Evolutionary conservation across 2,113 vertebrate genomes (phyloP).

Genomic region (Aleadryas rufinucha): DNA sequence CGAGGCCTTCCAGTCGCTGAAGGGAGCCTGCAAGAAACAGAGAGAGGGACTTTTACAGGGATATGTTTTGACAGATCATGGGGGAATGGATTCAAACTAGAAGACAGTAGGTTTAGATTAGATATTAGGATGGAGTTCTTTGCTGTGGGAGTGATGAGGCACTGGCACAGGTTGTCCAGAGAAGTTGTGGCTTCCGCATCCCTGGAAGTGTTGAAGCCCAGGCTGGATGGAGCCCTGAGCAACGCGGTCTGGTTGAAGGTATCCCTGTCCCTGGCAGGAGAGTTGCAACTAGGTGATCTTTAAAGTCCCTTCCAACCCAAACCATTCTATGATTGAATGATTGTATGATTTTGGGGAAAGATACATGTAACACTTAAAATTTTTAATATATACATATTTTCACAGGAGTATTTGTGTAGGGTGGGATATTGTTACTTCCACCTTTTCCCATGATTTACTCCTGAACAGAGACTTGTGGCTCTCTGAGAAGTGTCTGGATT

Average conservation of each 20-base stretch:
- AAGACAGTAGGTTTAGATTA: not conserved
- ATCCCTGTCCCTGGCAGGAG: not conserved
- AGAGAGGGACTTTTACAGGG: not conserved
- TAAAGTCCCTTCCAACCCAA: not conserved
- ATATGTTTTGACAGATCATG: rapidly evolving
- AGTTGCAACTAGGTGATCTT: not conserved
- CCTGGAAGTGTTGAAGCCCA: not conserved
- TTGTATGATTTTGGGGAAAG: not conserved
- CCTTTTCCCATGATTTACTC: not conserved
- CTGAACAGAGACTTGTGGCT: not conserved
- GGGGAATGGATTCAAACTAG: not conserved
- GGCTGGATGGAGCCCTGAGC: not conserved
- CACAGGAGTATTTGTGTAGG: not conserved
- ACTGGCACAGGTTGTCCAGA: not conserved
- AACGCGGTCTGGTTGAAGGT: not conserved
- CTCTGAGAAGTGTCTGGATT: not conserved
- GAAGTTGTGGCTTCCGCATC: not conserved
- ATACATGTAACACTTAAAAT: not conserved
- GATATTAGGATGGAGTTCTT: not conserved
- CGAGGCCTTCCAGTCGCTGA: not conserved
- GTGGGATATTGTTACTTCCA: not conserved
- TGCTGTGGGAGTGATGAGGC: not conserved
- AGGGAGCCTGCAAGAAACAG: not conserved
- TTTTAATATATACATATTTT: not conserved
- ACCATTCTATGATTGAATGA: not conserved